phyloP scores from a whole-genome alignment of 2,797 vertebrate genomes.

The Acropternis orthonyx region DNA sequence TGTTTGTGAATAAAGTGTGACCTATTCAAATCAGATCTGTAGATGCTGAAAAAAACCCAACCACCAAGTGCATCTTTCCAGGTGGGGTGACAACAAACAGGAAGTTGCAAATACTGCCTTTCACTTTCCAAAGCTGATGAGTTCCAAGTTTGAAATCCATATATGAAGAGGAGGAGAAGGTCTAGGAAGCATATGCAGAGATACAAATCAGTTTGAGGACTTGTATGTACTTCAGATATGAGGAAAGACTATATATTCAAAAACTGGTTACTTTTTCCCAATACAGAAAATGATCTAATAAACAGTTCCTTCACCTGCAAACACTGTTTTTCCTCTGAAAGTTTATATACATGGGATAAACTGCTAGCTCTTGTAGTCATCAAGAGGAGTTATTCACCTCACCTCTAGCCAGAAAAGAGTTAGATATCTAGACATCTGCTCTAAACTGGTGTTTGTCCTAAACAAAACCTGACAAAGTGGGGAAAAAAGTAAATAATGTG shows the following conservation, averaged over 20 bases:
- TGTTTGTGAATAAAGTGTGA: not conserved
- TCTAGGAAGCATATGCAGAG: not conserved
- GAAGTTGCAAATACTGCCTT: not conserved
- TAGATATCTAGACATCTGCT: not conserved
- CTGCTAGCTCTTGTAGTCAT: not conserved
- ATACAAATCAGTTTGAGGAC: not conserved
- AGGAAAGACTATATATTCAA: not conserved
- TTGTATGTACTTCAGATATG: not conserved
- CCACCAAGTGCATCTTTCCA: not conserved
- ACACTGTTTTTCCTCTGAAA: not conserved
- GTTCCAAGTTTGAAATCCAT: not conserved
- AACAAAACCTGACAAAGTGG: not conserved
- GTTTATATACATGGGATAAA: not conserved
- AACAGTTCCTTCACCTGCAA: not conserved
- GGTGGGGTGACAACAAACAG: not conserved
- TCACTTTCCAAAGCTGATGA: not conserved
- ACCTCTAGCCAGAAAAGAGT: not conserved
- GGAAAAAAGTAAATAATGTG: not conserved
- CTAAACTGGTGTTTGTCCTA: not conserved
- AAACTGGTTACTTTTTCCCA: not conserved
- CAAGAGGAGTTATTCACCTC: not conserved
- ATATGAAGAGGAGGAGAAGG: not conserved
- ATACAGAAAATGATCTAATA: not conserved
- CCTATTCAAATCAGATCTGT: not conserved
- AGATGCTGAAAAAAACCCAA: not conserved